phyloP scores from a whole-genome alignment of 2,797 vertebrate genomes.

The Manis javanica region DNA sequence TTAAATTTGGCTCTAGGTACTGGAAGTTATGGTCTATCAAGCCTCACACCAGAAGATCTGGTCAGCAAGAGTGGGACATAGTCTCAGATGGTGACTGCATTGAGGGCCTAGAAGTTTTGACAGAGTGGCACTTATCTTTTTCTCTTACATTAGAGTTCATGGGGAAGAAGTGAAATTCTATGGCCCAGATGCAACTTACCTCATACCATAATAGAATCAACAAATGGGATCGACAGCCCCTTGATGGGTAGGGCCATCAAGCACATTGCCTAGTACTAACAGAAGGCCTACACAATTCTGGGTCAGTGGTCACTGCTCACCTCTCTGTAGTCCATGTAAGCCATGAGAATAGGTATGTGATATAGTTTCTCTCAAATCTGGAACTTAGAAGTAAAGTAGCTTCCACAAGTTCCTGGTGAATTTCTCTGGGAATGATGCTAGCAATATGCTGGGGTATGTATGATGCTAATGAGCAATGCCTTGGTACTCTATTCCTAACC shows the following conservation, averaged over 20 bases:
- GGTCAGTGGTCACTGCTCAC: background rate
- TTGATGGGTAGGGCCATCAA: background rate
- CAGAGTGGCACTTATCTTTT: background rate
- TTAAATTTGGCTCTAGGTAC: background rate
- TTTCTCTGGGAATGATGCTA: background rate
- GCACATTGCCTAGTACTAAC: background rate
- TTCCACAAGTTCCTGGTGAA: background rate
- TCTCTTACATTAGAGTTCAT: constrained; percentile 9
- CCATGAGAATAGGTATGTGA: background rate
- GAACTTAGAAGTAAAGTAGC: background rate
- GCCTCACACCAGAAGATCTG: background rate
- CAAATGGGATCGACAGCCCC: background rate
- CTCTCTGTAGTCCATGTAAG: background rate
- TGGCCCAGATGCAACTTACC: background rate
- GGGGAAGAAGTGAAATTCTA: background rate
- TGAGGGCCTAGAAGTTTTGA: background rate
- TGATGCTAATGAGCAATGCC: background rate
- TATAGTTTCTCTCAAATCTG: constrained; percentile 43
- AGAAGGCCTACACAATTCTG: background rate
- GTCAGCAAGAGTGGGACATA: background rate
- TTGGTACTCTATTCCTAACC: background rate
- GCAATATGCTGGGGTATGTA: background rate
- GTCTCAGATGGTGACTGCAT: background rate
- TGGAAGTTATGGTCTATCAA: background rate
- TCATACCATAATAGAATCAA: background rate